These are phyloP conservation scores for Epizoanthus fatuus DNA, from an alignment of 92 coral and sea anemone genomes.

Conservation along the genomic window DNA sequence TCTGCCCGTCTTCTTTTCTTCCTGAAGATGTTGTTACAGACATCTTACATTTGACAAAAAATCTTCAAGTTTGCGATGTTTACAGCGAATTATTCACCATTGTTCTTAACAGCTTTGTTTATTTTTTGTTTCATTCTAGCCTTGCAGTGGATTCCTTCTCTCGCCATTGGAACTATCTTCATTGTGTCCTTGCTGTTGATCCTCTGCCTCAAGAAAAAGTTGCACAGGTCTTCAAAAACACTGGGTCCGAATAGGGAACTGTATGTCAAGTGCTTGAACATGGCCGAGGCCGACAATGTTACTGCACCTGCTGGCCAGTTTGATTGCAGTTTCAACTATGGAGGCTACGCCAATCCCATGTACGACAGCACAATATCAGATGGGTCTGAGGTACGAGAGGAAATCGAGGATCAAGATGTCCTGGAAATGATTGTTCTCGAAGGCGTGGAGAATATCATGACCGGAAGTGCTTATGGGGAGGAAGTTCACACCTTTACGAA, in stretches of 20 bases:
- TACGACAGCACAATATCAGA: constrained; percentile 6
- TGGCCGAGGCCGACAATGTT: constrained; percentile 10
- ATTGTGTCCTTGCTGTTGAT: neutral
- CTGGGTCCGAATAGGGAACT: constrained; percentile 4
- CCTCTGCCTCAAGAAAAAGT: constrained; percentile 3
- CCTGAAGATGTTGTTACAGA: too few species aligned
- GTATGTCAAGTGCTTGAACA: constrained; percentile 28
- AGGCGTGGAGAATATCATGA: neutral
- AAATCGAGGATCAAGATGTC: constrained; percentile 23
- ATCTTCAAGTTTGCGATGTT: too few species aligned
- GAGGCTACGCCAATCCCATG: constrained; percentile 25
- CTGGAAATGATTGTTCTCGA: neutral
- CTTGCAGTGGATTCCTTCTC: constrained; percentile 19
- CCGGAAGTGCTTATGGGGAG: neutral
- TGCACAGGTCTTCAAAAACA: neutral
- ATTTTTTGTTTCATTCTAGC: neutral
- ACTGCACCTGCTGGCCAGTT: neutral
- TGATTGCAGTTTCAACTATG: neutral
- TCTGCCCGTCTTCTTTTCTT: too few species aligned
- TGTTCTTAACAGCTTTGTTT: too few species aligned
- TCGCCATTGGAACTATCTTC: constrained; percentile 1
- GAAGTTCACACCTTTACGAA: neutral
- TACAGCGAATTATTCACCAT: too few species aligned
- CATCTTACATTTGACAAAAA: too few species aligned
- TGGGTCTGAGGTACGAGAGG: neutral